Conservation (phyloP, 2,113 vertebrate genomes). For the Chionomys nivalis region DNA sequence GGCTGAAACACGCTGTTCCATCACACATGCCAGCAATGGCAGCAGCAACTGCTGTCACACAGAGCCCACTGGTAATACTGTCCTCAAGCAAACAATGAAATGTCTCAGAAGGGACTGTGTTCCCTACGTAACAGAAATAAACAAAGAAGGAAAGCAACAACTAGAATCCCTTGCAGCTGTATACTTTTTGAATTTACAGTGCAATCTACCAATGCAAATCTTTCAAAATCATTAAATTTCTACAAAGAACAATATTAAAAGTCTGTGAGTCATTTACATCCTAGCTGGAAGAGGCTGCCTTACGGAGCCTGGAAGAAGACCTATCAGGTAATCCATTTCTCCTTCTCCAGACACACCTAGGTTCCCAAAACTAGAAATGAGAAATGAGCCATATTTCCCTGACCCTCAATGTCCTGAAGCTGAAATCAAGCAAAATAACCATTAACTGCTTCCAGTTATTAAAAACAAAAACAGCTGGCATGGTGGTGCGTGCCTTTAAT, state of each 20-base stretch:
- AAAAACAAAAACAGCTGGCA: conserved; percentile 30
- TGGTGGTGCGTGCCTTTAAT: neutral
- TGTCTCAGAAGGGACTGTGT: conserved; percentile 70
- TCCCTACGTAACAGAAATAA: conserved; percentile 59
- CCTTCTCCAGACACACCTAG: conserved; percentile 63
- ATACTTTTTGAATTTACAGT: conserved; percentile 75
- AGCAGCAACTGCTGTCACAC: conserved; percentile 70
- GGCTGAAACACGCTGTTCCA: conserved; percentile 78
- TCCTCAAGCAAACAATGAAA: conserved; percentile 65
- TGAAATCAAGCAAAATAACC: conserved; percentile 62
- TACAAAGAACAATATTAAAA: conserved; percentile 76
- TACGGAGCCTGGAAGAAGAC: conserved; percentile 72
- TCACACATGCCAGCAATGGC: conserved; percentile 81
- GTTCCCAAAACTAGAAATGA: conserved; percentile 62
- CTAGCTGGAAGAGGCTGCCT: conserved; percentile 37
- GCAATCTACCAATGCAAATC: conserved; percentile 80
- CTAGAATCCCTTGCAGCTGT: conserved; percentile 4
- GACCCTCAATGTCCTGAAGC: conserved; percentile 60
- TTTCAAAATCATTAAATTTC: conserved; percentile 65
- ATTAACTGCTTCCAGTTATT: conserved; percentile 86
- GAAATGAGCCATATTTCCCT: conserved; percentile 56
- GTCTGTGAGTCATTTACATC: conserved; percentile 73
- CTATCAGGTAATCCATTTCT: conserved; percentile 35
- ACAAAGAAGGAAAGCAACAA: conserved; percentile 59
- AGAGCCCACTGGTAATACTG: conserved; percentile 84